Evolutionary conservation across 2,888 invertebrate genomes (phyloP), one percentile per base, ranked within the genome.

Genomic region (Noctuana brunneofusca): DNA sequence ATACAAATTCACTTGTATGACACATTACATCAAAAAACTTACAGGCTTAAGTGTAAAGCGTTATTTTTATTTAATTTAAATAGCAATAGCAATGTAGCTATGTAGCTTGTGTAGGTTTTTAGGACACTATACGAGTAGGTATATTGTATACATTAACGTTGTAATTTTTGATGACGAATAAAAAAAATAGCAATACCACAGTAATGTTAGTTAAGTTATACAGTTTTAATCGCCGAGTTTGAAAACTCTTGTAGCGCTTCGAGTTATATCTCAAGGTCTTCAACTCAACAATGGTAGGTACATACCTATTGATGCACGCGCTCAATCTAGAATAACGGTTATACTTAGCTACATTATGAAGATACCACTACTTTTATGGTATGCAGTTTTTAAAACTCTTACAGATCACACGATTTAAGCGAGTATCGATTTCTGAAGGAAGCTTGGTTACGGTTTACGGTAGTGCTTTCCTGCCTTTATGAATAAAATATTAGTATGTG

Each of bases 201-300:
- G n/a, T 38, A 35, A n/a, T 35, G 1, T 11, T 12, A 3, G 5
- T 11, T 11, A 9, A 38, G 1, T 4, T 3, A 0, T 5, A 46
- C 20, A 12, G 11, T 20, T 20, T 20, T 20, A 38, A 24, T 43
- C 12, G 49, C 8, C 22, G 1, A 12, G 49, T 58, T n/a, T 22
- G 22, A 35, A 57, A 57, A 35, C 14, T 16, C 35, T 32, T 32
- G n/a, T 11, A 56, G 46, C 30, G 32, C 14, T 56, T 20, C 16
- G 9, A 43, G 55, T 48, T 54, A 30, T 49, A 41, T 43, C 35
- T 66, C 70, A 69, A 69, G 69, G 70, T 67, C 68, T 68, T 67
- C 65, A 58, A 68, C 64, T 69, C 57, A 65, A 63, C 63, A 65
- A 62, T 64, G 56, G 20, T 43, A 43, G 30, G 30, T 32, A 32